Evolutionary conservation across 1,140 invertebrate species (phyloP).

Genomic region (Stegodyphus dumicola): DNA sequence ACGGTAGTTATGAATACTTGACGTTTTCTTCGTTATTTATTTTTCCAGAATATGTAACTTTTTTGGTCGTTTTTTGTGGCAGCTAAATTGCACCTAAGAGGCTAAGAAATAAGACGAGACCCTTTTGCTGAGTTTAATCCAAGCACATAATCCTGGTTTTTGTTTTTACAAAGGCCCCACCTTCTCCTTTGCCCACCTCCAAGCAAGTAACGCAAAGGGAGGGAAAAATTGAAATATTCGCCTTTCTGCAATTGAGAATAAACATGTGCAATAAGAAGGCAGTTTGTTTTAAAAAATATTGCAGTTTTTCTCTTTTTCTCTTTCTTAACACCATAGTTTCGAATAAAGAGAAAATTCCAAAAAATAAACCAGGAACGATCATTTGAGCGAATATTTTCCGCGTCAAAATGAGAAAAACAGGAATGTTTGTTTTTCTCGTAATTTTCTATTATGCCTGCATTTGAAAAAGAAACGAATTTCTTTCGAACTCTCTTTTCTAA

Average conservation of each 20-base stretch:
- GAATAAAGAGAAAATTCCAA: neutral
- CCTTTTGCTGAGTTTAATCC: conserved; percentile 10
- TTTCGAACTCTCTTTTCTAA: too few relatives aligned
- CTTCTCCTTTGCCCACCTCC: neutral
- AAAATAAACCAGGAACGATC: conserved; percentile 1
- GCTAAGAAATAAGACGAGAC: conserved; percentile 7
- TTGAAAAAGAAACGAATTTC: neutral
- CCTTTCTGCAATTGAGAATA: conserved; percentile 13
- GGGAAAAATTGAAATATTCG: conserved; percentile 17
- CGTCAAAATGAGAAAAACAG: neutral
- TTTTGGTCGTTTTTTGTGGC: neutral
- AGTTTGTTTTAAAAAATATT: conserved; percentile 3
- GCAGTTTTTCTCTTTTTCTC: neutral
- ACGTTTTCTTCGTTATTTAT: neutral
- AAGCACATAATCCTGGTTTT: conserved; percentile 12
- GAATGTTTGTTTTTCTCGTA: neutral
- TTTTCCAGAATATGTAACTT: neutral
- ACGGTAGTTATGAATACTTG: too few relatives aligned
- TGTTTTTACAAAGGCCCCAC: neutral
- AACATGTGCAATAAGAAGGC: conserved; percentile 5
- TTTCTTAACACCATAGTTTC: neutral
- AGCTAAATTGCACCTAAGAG: conserved; percentile 14
- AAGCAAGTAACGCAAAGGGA: neutral
- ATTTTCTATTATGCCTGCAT: neutral
- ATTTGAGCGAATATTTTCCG: neutral